Evolutionary conservation across 2,113 vertebrate genomes (phyloP).

Genomic region (Narcine bancroftii): DNA sequence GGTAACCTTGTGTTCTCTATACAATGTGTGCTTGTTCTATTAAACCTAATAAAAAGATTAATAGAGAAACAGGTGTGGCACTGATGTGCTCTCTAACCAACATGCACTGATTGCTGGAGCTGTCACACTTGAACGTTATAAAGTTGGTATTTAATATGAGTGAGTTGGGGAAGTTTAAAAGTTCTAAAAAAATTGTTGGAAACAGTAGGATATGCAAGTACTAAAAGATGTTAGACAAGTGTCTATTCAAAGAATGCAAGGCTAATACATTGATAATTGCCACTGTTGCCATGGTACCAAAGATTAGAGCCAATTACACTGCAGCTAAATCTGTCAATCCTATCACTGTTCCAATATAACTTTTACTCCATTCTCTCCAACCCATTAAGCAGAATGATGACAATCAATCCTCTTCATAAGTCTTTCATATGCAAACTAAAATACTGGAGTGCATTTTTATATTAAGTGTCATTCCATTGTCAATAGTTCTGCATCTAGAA

Average conservation of each 20-base stretch:
- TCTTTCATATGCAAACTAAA: neutral
- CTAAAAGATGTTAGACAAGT: neutral
- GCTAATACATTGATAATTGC: neutral
- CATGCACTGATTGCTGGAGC: neutral
- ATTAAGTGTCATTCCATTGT: neutral
- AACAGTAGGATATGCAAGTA: neutral
- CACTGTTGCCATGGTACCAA: neutral
- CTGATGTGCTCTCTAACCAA: neutral
- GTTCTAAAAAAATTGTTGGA: neutral
- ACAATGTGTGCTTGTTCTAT: too few relatives aligned
- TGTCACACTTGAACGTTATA: neutral
- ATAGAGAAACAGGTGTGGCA: neutral
- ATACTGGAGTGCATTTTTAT: neutral
- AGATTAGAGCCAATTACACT: neutral
- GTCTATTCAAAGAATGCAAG: neutral
- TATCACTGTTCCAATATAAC: neutral
- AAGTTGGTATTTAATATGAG: neutral
- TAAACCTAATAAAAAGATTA: too few relatives aligned
- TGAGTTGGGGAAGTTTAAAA: neutral
- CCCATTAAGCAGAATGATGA: neutral
- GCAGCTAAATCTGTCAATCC: neutral
- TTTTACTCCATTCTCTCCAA: neutral
- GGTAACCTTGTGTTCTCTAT: too few relatives aligned
- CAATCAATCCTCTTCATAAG: neutral
- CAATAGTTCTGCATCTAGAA: neutral